A percentile compares a stretch with the other conserved stretches of the same genome.
Conservation (phyloP, 2,888 invertebrate species). For the Drosophila affinis region DNA sequence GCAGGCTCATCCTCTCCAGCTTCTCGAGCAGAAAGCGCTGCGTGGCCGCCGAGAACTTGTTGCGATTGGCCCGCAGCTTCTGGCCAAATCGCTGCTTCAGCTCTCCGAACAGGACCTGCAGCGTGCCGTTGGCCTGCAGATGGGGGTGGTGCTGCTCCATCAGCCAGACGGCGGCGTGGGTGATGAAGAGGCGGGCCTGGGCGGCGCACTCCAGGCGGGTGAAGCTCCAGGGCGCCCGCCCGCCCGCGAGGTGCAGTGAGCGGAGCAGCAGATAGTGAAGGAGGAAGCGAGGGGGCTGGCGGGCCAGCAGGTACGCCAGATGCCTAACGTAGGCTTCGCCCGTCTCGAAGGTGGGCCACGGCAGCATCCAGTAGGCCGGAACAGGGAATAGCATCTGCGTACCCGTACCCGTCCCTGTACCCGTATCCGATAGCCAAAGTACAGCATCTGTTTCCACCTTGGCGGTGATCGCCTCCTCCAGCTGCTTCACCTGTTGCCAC, state of each 20-base stretch:
- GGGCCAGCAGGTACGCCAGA: neutral
- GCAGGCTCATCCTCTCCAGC: slow-evolving; percentile 47
- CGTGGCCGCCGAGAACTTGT: slow-evolving; percentile 21
- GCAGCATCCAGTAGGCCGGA: slow-evolving; percentile 50
- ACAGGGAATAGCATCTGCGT: neutral
- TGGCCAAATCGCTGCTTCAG: slow-evolving; percentile 46
- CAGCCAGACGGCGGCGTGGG: slow-evolving; percentile 60
- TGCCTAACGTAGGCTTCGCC: neutral
- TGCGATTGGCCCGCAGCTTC: slow-evolving; percentile 48
- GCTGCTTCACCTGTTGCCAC: neutral
- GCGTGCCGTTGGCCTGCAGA: neutral
- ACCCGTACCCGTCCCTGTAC: neutral
- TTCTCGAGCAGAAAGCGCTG: slow-evolving; percentile 42
- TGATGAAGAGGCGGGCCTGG: slow-evolving; percentile 49
- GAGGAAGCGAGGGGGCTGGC: slow-evolving; percentile 17
- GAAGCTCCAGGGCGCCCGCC: slow-evolving; percentile 19
- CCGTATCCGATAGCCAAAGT: neutral
- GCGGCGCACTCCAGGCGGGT: slow-evolving; percentile 43
- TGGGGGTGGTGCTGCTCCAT: slow-evolving; percentile 33
- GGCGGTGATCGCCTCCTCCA: neutral
- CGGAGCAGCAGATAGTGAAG: slow-evolving; percentile 40
- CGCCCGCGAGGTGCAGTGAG: slow-evolving; percentile 23
- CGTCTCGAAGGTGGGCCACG: slow-evolving; percentile 27
- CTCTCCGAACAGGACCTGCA: slow-evolving; percentile 49
- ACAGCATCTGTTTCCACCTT: neutral